Evolutionary conservation across 2,888 invertebrate genomes (phyloP).

Genomic region (Drosophila colorata): DNA sequence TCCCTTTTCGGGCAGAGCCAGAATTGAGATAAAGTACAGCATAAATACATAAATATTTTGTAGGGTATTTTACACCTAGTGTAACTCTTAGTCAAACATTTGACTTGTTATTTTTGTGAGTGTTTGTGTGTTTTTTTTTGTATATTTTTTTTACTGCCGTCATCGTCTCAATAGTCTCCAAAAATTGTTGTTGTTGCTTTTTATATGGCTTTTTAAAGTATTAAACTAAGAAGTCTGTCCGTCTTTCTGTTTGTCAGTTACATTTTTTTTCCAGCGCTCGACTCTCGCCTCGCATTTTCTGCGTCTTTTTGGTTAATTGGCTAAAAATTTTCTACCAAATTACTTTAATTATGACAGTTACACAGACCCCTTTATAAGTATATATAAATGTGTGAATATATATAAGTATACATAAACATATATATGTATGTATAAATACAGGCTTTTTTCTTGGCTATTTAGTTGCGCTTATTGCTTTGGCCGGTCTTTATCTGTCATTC

Average conservation of each 20-base stretch:
- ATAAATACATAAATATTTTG: slow-evolving; percentile 3
- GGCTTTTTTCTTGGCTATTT: slow-evolving; percentile 48
- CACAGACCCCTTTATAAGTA: slow-evolving; percentile 53
- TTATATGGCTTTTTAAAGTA: slow-evolving; percentile 78
- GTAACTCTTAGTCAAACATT: background rate
- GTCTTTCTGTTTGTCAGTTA: slow-evolving; percentile 30
- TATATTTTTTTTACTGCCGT: slow-evolving; percentile 54
- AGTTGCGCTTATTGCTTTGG: slow-evolving; percentile 60
- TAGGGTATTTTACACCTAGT: slow-evolving; percentile 7
- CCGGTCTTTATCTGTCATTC: slow-evolving; percentile 29
- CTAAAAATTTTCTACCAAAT: slow-evolving; percentile 83
- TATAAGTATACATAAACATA: slow-evolving; percentile 8
- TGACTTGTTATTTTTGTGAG: slow-evolving; percentile 9
- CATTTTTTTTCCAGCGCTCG: slow-evolving; percentile 20
- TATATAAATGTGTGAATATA: background rate
- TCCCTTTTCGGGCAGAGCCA: no score
- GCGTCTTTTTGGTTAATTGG: slow-evolving; percentile 82
- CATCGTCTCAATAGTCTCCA: slow-evolving; percentile 44
- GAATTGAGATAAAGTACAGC: no score
- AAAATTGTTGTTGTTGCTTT: slow-evolving; percentile 45
- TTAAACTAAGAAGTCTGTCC: slow-evolving; percentile 71
- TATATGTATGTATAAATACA: slow-evolving; percentile 1
- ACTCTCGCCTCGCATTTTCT: slow-evolving; percentile 72
- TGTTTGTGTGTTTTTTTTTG: background rate
- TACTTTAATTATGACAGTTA: slow-evolving; percentile 83